Evolutionary conservation across 2,113 vertebrate genomes (phyloP), one percentile per base, ranked within the genome.

Genomic region (Erythrocercus mccallii): DNA sequence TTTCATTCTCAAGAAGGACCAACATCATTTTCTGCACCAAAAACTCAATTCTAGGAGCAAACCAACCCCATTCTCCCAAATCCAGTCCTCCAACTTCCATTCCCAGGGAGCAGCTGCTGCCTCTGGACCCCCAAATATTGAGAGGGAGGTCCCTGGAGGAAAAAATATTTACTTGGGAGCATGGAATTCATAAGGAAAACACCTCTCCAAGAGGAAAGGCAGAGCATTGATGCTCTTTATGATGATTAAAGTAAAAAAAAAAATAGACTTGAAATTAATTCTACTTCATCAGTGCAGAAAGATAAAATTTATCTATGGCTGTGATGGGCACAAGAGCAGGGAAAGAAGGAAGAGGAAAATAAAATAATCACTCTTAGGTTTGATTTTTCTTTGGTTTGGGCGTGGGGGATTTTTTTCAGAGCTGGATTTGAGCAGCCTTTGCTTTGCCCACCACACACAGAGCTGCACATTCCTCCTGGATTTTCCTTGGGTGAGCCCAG

Each of bases 81-180:
- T 2, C 35, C 28, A 2, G 4, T 1, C 64, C 5, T 1, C 64
- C 5, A 0, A 27, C 18, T 42, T 74, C 40, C 4, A 0, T 19
- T 22, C 45, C 37, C 38, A 19, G 11, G 56, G 56, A 35, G 56
- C 33, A 25, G 57, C 57, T 37, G 24, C 57, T 37, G 22, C 57
- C 54, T 35, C 64, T 45, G 48, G 7, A 38, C 3, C 47, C 47
- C 69, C 33, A 22, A 14, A 62, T 33, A 35, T 8, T 2, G 2
- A 66, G 30, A 40, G 40, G 8, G 2, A 7, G 7, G 4, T 4
- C 7, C 22, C 27, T n/a, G 51, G 27, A 71, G 18, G 18, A 20
- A 37, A 11, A 64, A 37, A 31, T 4, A 5, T 12, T 53, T 1
- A 0, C 45, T n/a, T 1, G 0, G 44, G 28, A 79, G 14, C 31